These are phyloP conservation scores for Scolopax rusticola DNA, from an alignment of 2,797 vertebrate genomes.

Conservation along the genomic window DNA sequence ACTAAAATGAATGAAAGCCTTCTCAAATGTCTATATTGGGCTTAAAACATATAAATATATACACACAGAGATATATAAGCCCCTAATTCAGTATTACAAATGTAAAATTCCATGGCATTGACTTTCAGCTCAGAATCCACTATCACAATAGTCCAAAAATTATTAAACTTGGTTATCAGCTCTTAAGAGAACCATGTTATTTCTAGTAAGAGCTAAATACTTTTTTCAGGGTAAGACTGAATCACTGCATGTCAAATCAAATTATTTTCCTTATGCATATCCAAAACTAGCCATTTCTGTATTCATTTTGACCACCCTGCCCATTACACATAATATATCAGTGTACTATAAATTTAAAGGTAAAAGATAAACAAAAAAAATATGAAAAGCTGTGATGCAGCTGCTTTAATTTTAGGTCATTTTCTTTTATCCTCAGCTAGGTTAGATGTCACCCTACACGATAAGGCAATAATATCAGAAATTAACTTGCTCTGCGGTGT, in stretches of 20 bases:
- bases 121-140: neutral
- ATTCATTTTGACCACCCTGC: neutral
- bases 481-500: neutral
- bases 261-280: neutral
- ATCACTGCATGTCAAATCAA: neutral
- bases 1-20: neutral
- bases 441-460: neutral
- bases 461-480: neutral
- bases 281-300: neutral
- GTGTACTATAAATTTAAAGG: neutral
- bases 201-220: neutral
- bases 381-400: neutral
- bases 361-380: neutral
- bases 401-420: neutral
- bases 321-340: neutral
- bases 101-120: neutral
- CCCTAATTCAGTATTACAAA: neutral
- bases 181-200: neutral
- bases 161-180: neutral
- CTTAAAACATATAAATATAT: neutral
- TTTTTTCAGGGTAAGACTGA: no score
- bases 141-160: neutral
- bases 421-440: neutral
- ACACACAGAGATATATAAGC: no score
- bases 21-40: neutral